These are phyloP conservation scores for Pedetes capensis DNA, from an alignment of 2,113 vertebrate species.

Conservation along the genomic window DNA sequence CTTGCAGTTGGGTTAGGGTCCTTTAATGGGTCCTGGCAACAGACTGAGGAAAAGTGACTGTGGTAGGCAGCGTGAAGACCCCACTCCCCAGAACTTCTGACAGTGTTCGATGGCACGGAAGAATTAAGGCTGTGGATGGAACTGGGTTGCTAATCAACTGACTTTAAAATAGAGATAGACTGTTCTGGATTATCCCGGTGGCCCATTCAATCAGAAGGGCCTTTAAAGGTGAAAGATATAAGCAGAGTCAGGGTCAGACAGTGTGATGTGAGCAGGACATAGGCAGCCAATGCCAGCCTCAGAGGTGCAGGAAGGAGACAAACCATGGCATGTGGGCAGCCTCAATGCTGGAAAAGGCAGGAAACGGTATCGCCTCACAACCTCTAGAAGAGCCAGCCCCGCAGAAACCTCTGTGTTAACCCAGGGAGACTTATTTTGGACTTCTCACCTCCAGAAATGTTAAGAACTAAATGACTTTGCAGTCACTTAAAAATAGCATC, in stretches of 20 bases:
- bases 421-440: not conserved
- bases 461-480: not conserved
- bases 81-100: rapidly evolving
- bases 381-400: not conserved
- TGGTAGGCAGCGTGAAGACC: not conserved
- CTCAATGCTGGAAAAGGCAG: not conserved
- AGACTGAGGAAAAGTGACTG: no score
- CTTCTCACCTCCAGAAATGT: not conserved
- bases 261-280: not conserved
- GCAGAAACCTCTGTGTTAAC: not conserved
- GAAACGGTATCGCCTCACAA: not conserved
- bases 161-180: not conserved
- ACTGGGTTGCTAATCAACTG: not conserved
- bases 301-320: not conserved
- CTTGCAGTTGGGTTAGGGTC: no score
- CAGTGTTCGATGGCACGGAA: not conserved
- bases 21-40: not conserved
- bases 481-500: not conserved
- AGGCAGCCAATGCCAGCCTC: no score
- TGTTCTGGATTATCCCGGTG: not conserved
- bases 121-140: not conserved
- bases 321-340: not conserved
- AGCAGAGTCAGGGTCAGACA: not conserved
- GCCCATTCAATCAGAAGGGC: not conserved
- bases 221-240: not conserved